A percentile compares a stretch with the other conserved stretches of the same genome.
Evolutionary conservation across 92 coral and sea anemone species (phyloP).

Genomic region (Nematostella vectensis): DNA sequence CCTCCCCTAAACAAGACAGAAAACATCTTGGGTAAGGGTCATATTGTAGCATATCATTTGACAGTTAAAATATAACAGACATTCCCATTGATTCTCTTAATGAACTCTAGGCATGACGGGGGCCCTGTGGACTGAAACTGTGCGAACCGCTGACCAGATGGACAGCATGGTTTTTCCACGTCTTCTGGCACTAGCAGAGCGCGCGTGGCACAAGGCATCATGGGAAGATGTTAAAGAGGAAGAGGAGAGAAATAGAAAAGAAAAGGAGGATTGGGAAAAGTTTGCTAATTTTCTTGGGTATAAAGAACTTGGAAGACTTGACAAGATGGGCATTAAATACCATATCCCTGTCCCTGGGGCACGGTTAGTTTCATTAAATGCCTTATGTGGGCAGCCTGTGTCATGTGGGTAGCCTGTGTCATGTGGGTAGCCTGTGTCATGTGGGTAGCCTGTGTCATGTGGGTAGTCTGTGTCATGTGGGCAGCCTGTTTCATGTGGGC

Average conservation of each 20-base stretch:
- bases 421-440: too few relatives aligned
- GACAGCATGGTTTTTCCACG: slow-evolving; percentile 83
- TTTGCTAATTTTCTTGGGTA: slow-evolving; percentile 77
- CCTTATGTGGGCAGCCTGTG: too few relatives aligned
- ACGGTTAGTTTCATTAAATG: slow-evolving; percentile 27
- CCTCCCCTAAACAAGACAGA: slow-evolving; percentile 38
- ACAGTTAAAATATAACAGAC: neutral
- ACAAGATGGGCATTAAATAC: slow-evolving; percentile 61
- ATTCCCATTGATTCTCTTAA: neutral
- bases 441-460: too few relatives aligned
- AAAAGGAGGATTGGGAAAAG: slow-evolving; percentile 53
- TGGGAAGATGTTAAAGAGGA: slow-evolving; percentile 56
- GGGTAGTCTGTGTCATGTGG: too few relatives aligned
- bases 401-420: too few relatives aligned
- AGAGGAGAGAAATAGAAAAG: slow-evolving; percentile 29
- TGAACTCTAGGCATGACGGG: slow-evolving; percentile 83
- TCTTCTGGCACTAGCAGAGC: slow-evolving; percentile 78
- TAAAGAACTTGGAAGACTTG: slow-evolving; percentile 72
- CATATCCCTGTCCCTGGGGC: slow-evolving; percentile 79
- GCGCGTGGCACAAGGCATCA: slow-evolving; percentile 95
- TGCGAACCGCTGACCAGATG: slow-evolving; percentile 77
- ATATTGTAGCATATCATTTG: neutral
- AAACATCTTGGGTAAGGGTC: slow-evolving; percentile 50
- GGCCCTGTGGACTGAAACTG: slow-evolving; percentile 88
- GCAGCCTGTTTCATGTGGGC: too few relatives aligned